These are phyloP conservation scores for Platygyra sinensis DNA, from an alignment of 64 coral and sea anemone species.

Conservation along the genomic window DNA sequence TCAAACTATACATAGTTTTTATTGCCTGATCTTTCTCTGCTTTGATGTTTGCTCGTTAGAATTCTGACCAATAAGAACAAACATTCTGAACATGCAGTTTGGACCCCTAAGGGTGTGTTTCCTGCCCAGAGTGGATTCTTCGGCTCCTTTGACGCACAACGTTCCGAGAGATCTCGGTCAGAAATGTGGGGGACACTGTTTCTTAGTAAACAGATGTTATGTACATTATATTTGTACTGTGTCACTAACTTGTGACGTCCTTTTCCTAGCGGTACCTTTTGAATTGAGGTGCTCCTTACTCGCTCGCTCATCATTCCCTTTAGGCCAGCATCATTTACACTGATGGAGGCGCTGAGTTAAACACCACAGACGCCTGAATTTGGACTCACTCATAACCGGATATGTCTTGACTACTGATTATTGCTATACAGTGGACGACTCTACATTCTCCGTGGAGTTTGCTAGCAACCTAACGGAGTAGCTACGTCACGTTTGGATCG, in stretches of 20 bases:
- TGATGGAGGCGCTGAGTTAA: slow-evolving; percentile 7
- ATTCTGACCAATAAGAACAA: too few species aligned
- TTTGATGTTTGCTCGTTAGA: too few species aligned
- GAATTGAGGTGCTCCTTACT: slow-evolving; percentile 1
- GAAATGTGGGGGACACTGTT: too few species aligned
- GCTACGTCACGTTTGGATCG: not conserved
- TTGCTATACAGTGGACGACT: not conserved
- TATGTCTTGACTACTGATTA: not conserved
- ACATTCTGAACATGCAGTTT: too few species aligned
- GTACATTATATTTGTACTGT: not conserved
- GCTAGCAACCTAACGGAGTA: not conserved
- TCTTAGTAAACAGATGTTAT: not conserved
- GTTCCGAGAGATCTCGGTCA: too few species aligned
- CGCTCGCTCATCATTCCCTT: slow-evolving; percentile 13
- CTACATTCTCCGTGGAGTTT: not conserved
- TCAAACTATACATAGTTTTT: too few species aligned
- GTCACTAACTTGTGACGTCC: slow-evolving; percentile 19
- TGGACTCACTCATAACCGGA: slow-evolving; percentile 33
- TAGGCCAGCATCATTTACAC: slow-evolving; percentile 23
- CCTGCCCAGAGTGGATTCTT: too few species aligned
- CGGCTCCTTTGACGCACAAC: too few species aligned
- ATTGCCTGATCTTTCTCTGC: too few species aligned
- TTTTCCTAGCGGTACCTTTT: too few species aligned
- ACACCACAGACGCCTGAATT: slow-evolving; percentile 9
- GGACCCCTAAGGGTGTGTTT: too few species aligned